Conservation (phyloP, 2,888 invertebrate genomes). For the Taenaris catops region DNA sequence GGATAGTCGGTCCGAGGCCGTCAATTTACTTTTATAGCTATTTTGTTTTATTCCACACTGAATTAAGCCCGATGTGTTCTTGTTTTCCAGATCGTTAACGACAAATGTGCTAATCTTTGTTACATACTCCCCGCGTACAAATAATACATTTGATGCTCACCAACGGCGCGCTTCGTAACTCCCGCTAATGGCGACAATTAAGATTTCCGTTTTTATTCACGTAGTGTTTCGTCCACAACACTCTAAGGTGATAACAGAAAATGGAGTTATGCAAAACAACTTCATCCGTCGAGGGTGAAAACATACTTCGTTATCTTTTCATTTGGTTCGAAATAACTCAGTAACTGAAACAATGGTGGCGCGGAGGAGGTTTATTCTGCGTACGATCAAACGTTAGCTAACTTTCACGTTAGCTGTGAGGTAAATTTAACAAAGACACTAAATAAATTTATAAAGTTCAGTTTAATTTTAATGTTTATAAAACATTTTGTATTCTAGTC, state of each 20-base stretch:
- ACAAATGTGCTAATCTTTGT: slow-evolving; percentile 75
- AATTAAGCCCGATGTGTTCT: slow-evolving; percentile 47
- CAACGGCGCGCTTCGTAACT: slow-evolving; percentile 46
- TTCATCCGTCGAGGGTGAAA: slow-evolving; percentile 22
- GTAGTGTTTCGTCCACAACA: slow-evolving; percentile 13
- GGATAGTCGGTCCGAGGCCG: slow-evolving; percentile 15
- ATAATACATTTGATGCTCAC: slow-evolving; percentile 53
- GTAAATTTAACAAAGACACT: too few relatives aligned
- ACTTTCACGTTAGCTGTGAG: slow-evolving; percentile 20
- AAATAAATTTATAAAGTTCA: too few relatives aligned
- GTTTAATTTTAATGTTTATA: too few relatives aligned
- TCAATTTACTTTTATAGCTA: slow-evolving; percentile 5
- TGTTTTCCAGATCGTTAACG: slow-evolving; percentile 74
- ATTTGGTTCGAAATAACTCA: slow-evolving; percentile 24
- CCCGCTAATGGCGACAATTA: slow-evolving; percentile 54
- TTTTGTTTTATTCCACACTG: slow-evolving; percentile 14
- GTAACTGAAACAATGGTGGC: slow-evolving; percentile 24
- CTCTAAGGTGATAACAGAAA: slow-evolving; percentile 20
- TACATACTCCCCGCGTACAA: slow-evolving; percentile 47
- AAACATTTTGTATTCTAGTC: too few relatives aligned
- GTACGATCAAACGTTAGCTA: slow-evolving; percentile 24
- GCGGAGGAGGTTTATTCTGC: slow-evolving; percentile 23
- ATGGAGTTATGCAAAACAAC: slow-evolving; percentile 30
- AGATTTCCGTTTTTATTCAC: slow-evolving; percentile 43
- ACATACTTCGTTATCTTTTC: slow-evolving; percentile 26